Percentiles rank a stretch among this genome's conserved stretches.
phyloP scores from a whole-genome alignment of 2,113 vertebrate genomes.

The Tursiops truncatus region DNA sequence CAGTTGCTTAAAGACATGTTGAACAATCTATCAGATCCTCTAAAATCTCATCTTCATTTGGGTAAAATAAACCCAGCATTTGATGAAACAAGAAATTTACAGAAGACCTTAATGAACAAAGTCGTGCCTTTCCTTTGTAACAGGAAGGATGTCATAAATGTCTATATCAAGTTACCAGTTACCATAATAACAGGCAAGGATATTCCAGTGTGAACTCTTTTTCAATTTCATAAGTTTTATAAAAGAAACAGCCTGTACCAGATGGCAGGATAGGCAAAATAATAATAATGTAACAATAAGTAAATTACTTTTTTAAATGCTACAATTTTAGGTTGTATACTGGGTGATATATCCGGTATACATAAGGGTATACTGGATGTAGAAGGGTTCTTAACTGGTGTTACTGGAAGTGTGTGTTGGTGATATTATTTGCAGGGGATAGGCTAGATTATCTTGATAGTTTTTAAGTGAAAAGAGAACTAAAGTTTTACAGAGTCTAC shows the following conservation, averaged over 20 bases:
- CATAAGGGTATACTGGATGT: too few relatives aligned
- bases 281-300: background rate
- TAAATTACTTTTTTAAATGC: slow-evolving; percentile 1
- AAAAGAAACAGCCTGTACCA: background rate
- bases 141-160: slow-evolving; percentile 44
- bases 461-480: slow-evolving; percentile 4
- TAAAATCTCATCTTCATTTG: background rate
- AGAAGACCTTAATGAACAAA: slow-evolving; percentile 12
- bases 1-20: background rate
- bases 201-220: background rate
- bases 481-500: background rate
- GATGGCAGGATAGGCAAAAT: background rate
- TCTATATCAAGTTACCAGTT: background rate
- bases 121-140: background rate
- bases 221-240: background rate
- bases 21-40: background rate
- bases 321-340: background rate
- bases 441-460: background rate
- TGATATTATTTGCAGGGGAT: background rate
- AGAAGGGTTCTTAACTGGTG: background rate
- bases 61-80: background rate
- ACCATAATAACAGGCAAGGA: background rate
- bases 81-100: background rate
- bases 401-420: background rate
- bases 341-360: background rate